Evolutionary conservation across 2,888 invertebrate species (phyloP).

Genomic region (Ophioninae sp.): DNA sequence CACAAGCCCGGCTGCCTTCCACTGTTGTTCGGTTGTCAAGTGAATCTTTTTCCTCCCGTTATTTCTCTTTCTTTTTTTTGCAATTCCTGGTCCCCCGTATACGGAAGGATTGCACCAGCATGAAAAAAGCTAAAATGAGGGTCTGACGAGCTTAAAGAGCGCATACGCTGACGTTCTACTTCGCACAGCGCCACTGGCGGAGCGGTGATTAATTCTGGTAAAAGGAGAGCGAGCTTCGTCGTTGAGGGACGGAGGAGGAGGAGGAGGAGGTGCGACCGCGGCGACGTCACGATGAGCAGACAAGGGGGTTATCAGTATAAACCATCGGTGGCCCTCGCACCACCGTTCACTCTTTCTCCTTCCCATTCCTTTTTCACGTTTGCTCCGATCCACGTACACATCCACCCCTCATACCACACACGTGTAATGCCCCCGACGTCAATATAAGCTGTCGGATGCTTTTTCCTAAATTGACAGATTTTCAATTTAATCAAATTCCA

Average conservation of each 20-base stretch:
- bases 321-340: conserved; percentile 74
- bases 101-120: conserved; percentile 35
- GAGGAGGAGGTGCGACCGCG: conserved; percentile 35
- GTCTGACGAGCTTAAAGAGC: conserved; percentile 58
- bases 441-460: conserved; percentile 79
- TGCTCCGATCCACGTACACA: conserved; percentile 18
- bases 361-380: conserved; percentile 37
- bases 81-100: neutral
- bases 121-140: conserved; percentile 52
- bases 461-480: conserved; percentile 81
- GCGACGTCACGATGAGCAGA: conserved; percentile 57
- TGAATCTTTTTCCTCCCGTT: neutral
- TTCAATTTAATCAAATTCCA: conserved; percentile 81
- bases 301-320: conserved; percentile 74
- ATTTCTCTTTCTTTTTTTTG: conserved; percentile 8
- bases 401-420: neutral
- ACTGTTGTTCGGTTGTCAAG: conserved; percentile 29
- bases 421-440: conserved; percentile 69
- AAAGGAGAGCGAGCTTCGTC: conserved; percentile 68
- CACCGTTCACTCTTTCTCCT: conserved; percentile 69
- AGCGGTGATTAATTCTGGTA: conserved; percentile 67
- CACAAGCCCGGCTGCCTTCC: conserved; percentile 9
- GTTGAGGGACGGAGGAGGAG: conserved; percentile 28
- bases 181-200: conserved; percentile 33
- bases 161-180: conserved; percentile 47